These are phyloP conservation scores for Xenotilapia caudafasciata DNA, from an alignment of 2,113 vertebrate species.

Conservation along the genomic window DNA sequence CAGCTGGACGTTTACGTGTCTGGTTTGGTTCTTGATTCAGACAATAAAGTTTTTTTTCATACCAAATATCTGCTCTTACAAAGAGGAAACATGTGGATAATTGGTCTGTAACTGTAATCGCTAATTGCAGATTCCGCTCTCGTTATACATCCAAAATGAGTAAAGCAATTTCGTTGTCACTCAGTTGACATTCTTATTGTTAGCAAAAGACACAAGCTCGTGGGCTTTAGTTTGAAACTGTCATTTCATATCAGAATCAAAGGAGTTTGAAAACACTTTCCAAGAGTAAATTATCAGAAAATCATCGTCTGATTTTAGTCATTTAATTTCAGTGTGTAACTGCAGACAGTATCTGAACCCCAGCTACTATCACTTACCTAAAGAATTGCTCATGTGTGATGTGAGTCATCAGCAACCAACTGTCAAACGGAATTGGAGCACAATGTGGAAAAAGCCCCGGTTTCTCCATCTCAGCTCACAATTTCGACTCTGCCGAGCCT, in stretches of 20 bases:
- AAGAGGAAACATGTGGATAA: not conserved
- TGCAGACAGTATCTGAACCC: not conserved
- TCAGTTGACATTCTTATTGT: not conserved
- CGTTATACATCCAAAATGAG: not conserved
- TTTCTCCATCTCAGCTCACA: not conserved
- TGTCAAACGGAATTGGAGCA: not conserved
- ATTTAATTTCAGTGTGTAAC: not conserved
- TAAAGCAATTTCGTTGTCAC: fast-evolving
- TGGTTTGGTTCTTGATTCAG: not conserved
- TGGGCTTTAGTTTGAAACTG: not conserved
- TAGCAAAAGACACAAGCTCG: not conserved
- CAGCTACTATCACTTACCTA: not conserved
- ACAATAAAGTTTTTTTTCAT: not conserved
- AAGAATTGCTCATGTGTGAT: not conserved
- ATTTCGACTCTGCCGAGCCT: not conserved
- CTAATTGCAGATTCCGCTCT: not conserved
- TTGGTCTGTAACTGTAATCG: fast-evolving
- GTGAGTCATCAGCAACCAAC: not conserved
- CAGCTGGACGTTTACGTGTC: not conserved
- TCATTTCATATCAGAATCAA: not conserved
- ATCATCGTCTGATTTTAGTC: not conserved
- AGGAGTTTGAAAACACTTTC: not conserved
- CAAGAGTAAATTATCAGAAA: not conserved
- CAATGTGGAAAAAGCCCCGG: not conserved
- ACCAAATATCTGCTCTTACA: not conserved